These are phyloP conservation scores for Agrypnia vestita DNA, from an alignment of 1,140 invertebrate genomes.

Conservation along the genomic window DNA sequence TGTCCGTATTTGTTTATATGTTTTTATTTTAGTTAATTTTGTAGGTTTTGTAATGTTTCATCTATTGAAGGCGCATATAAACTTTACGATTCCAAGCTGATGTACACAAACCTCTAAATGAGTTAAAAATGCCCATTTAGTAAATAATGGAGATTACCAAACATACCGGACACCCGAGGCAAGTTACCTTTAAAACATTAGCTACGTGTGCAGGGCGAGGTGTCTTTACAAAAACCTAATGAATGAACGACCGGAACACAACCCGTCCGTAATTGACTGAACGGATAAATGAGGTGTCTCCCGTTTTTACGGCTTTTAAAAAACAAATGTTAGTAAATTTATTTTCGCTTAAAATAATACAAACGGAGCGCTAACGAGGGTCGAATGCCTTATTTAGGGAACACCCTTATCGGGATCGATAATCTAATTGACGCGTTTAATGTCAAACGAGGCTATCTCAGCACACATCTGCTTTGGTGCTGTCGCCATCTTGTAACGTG, in stretches of 20 bases:
- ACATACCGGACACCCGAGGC: too few species aligned
- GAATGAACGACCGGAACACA: neutral
- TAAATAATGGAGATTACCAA: too few species aligned
- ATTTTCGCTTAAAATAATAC: neutral
- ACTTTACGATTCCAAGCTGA: too few species aligned
- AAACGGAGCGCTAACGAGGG: neutral
- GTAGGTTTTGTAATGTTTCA: too few species aligned
- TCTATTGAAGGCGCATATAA: too few species aligned
- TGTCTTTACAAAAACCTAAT: neutral
- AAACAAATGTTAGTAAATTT: neutral
- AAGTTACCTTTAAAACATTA: too few species aligned
- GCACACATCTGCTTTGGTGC: neutral
- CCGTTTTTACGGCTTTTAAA: neutral
- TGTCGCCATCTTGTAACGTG: neutral
- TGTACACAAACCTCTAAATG: too few species aligned
- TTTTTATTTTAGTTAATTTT: too few species aligned
- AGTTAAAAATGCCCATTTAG: too few species aligned
- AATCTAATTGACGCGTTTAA: slow-evolving; percentile 56
- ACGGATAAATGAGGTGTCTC: neutral
- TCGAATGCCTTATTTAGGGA: neutral
- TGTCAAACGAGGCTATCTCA: slow-evolving; percentile 48
- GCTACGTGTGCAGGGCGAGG: too few species aligned
- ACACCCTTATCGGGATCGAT: slow-evolving; percentile 25
- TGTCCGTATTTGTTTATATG: too few species aligned
- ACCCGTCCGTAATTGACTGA: neutral